Conservation (phyloP, 2,113 vertebrate species). For the Podarcis raffonei region DNA sequence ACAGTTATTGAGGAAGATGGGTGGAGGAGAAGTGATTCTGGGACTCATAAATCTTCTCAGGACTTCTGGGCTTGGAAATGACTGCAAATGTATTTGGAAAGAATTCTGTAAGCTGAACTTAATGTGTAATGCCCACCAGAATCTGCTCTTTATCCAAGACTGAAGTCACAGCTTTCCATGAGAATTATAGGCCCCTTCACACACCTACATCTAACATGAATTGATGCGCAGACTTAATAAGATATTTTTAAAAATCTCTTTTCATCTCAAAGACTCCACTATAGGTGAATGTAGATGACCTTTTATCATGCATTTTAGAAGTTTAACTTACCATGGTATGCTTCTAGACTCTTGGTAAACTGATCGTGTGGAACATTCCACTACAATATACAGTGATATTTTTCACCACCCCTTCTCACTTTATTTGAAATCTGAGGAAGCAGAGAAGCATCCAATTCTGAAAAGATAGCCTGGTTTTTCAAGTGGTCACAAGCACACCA, state of each 20-base stretch:
- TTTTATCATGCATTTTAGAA: neutral
- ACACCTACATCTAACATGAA: neutral
- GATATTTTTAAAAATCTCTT: neutral
- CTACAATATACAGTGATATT: too few relatives aligned
- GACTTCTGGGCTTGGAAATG: conserved; percentile 1
- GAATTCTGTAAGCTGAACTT: neutral
- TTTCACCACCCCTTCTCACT: too few relatives aligned
- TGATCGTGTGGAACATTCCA: neutral
- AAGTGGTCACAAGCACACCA: neutral
- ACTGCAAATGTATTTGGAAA: neutral
- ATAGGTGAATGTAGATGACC: neutral
- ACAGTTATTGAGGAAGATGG: neutral
- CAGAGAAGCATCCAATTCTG: neutral
- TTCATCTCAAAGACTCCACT: neutral
- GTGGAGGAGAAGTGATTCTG: neutral
- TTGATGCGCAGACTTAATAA: neutral
- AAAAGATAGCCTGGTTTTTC: neutral
- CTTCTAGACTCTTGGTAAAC: neutral
- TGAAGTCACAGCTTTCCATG: neutral
- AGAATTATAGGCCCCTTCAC: neutral
- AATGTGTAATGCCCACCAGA: neutral
- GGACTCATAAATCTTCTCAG: neutral
- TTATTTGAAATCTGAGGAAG: neutral
- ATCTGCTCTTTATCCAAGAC: neutral
- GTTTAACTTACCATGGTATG: neutral